phyloP scores from a whole-genome alignment of 2,797 vertebrate genomes.

The Clarias laeviceps region DNA sequence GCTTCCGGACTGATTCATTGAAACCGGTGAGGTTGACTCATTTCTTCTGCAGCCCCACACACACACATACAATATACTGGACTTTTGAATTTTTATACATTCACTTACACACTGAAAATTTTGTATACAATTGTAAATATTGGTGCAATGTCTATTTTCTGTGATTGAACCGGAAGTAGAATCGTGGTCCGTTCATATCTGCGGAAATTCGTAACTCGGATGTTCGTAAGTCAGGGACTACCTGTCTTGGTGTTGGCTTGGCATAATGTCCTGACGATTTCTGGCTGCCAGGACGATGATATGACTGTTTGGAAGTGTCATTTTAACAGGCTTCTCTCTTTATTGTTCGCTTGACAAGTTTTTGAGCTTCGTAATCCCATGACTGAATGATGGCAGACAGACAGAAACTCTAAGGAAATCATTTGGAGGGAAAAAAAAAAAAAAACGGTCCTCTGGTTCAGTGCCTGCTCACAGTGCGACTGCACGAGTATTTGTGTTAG shows the following conservation, averaged over 20 bases:
- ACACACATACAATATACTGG: no score
- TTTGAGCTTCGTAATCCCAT: background rate
- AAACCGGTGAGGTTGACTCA: no score
- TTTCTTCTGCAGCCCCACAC: no score
- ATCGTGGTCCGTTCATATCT: no score
- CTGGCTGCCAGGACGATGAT: background rate
- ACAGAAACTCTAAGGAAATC: constrained; percentile 9
- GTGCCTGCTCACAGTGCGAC: background rate
- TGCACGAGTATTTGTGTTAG: background rate
- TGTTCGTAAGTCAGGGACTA: no score
- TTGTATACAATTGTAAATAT: no score
- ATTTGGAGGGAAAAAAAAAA: background rate
- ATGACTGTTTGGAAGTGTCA: background rate
- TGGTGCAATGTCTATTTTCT: no score
- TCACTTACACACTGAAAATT: no score
- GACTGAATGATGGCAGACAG: background rate
- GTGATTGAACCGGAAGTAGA: no score
- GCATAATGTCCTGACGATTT: background rate
- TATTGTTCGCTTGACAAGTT: background rate
- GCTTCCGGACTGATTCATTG: no score
- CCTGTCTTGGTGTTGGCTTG: background rate
- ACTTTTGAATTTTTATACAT: no score
- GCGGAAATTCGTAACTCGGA: no score
- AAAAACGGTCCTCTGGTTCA: background rate
- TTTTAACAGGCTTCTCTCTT: background rate